These are phyloP conservation scores for Fopius arisanus DNA, from an alignment of 1,140 invertebrate genomes.

Conservation along the genomic window DNA sequence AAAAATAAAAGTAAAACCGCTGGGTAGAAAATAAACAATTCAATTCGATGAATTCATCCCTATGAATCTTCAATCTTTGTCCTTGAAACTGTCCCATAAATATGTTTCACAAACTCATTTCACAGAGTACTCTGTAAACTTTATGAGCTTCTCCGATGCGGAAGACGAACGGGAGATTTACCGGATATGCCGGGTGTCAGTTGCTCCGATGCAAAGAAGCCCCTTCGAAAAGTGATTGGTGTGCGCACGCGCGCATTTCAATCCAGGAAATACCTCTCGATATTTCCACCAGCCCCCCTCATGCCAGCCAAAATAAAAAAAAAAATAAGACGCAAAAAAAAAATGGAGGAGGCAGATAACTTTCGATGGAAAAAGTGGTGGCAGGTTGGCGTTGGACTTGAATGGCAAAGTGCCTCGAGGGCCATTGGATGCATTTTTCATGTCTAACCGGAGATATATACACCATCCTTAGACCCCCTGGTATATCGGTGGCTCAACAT, in stretches of 20 bases:
- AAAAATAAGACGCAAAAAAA: neutral
- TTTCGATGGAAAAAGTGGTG: conserved; percentile 61
- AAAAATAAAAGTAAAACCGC: too few species aligned
- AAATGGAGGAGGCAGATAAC: conserved; percentile 51
- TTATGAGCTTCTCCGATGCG: neutral
- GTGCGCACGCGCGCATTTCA: too few species aligned
- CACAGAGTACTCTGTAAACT: neutral
- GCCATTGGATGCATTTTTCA: conserved; percentile 61
- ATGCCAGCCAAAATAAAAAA: neutral
- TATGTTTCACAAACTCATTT: neutral
- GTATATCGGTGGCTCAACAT: conserved; percentile 31
- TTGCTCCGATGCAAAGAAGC: neutral
- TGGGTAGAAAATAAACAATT: too few species aligned
- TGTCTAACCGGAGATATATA: conserved; percentile 51
- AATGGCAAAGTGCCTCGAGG: conserved; percentile 55
- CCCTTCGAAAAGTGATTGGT: neutral
- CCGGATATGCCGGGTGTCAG: conserved; percentile 1
- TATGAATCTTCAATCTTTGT: too few species aligned
- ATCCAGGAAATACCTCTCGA: too few species aligned
- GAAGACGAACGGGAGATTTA: conserved; percentile 30
- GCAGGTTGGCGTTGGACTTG: conserved; percentile 54
- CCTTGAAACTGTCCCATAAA: neutral
- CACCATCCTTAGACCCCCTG: neutral
- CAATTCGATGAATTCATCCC: too few species aligned
- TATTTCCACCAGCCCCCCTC: neutral